Percentiles rank a stretch among this genome's conserved stretches.
These are phyloP conservation scores for Salvelinus alpinus DNA, from an alignment of 2,113 vertebrate species.

Conservation along the genomic window DNA sequence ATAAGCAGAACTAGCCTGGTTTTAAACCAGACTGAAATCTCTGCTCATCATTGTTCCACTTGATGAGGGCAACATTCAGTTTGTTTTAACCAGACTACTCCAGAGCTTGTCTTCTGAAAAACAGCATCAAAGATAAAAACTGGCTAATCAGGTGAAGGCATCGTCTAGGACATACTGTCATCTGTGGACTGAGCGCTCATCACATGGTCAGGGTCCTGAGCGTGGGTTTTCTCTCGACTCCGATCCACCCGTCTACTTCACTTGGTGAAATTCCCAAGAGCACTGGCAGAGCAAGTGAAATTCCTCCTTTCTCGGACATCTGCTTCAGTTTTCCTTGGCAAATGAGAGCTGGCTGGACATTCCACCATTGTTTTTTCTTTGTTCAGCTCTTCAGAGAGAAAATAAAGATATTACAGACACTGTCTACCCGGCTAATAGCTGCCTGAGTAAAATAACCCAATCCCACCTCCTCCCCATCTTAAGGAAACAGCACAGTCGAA, in stretches of 20 bases:
- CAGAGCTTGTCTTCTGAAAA: too few species aligned
- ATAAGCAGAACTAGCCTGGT: background rate
- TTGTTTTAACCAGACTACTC: too few species aligned
- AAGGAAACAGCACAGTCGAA: conserved; percentile 5
- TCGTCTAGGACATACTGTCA: background rate
- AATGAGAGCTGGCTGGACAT: conserved; percentile 31
- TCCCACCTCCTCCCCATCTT: background rate
- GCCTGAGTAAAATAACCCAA: conserved; percentile 16
- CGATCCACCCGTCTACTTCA: conserved; percentile 1
- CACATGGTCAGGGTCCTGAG: background rate
- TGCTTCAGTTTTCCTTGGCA: conserved; percentile 51
- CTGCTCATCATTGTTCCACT: too few species aligned
- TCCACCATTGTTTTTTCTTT: conserved; percentile 49
- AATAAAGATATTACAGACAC: conserved; percentile 51
- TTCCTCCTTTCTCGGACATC: conserved; percentile 37
- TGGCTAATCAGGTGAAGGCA: background rate
- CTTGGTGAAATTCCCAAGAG: conserved; percentile 42
- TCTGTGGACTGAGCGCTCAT: background rate
- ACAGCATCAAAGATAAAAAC: too few species aligned
- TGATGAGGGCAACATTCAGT: too few species aligned
- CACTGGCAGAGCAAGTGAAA: conserved; percentile 36
- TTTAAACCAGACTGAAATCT: too few species aligned
- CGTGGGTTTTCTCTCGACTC: background rate
- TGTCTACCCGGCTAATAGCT: conserved; percentile 20
- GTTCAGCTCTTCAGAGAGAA: conserved; percentile 55